Evolutionary conservation across 2,888 invertebrate species (phyloP), one percentile per base, ranked within the genome.

Genomic region (Eilema griseolum): DNA sequence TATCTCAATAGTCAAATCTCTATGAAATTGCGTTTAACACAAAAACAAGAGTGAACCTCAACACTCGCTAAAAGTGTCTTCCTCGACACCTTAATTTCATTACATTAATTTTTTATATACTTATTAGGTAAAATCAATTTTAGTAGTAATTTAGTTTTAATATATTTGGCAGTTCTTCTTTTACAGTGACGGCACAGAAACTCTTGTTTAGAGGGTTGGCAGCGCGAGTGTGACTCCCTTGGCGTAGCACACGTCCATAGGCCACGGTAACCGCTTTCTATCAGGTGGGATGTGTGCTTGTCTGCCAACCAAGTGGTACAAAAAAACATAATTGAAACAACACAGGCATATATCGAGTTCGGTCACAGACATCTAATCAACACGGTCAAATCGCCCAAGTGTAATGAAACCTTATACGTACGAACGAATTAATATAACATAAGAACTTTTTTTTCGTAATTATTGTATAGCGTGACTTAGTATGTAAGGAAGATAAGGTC

Each of bases 401-500:
- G 68, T 66, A 66, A 65, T 62, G 33, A 72, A 66, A 37, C 69
- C 46, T 69, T 71, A 66, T 60, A 66, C 28, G 60, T 60, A 66
- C 28, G 60, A 64, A 66, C 63, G 62, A 61, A 71, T 12, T 57
- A 57, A 65, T 61, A 20, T 31, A 41, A 46, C 64, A 56, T 37
- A 46, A 64, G 10, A 57, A 60, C 20, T 33, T 60, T 79, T n/a
- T 77, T 79, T 77, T 72, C 65, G 72, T 85, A 80, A 83, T 85
- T 83, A 74, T 77, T 62, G 69, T 73, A 79, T 83, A 75, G 82
- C 85, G 79, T 86, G 86, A 78, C 81, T 78, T 78, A 77, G 76
- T 75, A 78, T 75, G 72, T 72, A 77, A 69, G 72, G 67, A 81
- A 85, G 86, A 86, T 86, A 89, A 91, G 89, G 90, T 87, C 88